Conservation (phyloP, 1,140 invertebrate genomes). For the Dinoponera quadriceps region DNA sequence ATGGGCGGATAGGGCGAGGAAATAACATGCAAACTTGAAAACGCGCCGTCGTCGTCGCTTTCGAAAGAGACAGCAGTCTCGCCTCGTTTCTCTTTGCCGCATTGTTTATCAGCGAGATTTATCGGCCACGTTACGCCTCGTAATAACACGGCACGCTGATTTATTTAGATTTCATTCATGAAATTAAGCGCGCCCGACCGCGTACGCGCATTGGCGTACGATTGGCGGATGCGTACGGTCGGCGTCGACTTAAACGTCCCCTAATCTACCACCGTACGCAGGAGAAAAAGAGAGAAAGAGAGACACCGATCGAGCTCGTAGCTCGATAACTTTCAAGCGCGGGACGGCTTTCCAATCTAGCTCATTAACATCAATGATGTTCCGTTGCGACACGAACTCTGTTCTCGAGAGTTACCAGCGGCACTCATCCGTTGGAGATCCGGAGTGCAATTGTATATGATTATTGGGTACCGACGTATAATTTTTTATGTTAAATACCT, state of each 20-base stretch:
- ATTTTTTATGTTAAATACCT: slow-evolving; percentile 1
- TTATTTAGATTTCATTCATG: slow-evolving; percentile 77
- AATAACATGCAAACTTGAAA: slow-evolving; percentile 24
- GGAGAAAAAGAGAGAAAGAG: background rate
- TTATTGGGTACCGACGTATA: background rate
- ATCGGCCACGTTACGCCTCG: slow-evolving; percentile 51
- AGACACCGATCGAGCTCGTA: slow-evolving; percentile 60
- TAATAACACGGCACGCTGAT: slow-evolving; percentile 69
- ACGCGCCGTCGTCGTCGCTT: background rate
- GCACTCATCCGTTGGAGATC: slow-evolving; percentile 25
- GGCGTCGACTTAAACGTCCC: slow-evolving; percentile 20
- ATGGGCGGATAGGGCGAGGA: background rate
- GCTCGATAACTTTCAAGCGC: slow-evolving; percentile 78
- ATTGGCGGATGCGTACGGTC: background rate
- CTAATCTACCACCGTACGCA: background rate
- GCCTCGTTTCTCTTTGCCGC: slow-evolving; percentile 16
- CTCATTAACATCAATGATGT: slow-evolving; percentile 81
- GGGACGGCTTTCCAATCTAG: slow-evolving; percentile 81
- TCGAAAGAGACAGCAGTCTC: slow-evolving; percentile 22
- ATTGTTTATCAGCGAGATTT: slow-evolving; percentile 71
- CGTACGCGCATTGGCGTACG: background rate
- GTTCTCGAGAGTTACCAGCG: slow-evolving; percentile 39
- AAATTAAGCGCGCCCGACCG: slow-evolving; percentile 59
- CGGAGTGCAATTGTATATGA: too few species aligned
- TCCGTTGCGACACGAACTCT: slow-evolving; percentile 70